Conservation (phyloP, 2,888 invertebrate species). For the Timema podura region DNA sequence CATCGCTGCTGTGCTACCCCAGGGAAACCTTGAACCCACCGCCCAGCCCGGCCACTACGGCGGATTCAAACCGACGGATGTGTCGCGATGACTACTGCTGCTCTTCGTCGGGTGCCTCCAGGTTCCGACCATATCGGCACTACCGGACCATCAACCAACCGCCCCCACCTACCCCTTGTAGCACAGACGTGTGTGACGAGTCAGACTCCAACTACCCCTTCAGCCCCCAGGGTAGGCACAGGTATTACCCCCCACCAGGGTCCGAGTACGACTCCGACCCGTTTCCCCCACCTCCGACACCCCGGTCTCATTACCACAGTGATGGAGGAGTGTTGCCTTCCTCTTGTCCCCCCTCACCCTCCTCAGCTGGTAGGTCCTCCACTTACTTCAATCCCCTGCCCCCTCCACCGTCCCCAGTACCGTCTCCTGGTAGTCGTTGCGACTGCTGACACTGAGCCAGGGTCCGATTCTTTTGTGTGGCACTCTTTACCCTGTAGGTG, state of each 20-base stretch:
- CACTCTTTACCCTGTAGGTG: too few species aligned
- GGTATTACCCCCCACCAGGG: slow-evolving; percentile 38
- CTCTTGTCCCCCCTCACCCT: slow-evolving; percentile 58
- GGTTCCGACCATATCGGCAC: slow-evolving; percentile 71
- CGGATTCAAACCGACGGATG: slow-evolving; percentile 48
- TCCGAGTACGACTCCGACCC: slow-evolving; percentile 63
- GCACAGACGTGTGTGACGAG: slow-evolving; percentile 90
- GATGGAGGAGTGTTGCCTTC: slow-evolving; percentile 56
- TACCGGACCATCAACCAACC: slow-evolving; percentile 75
- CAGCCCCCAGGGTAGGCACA: slow-evolving; percentile 36
- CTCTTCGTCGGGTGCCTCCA: slow-evolving; percentile 52
- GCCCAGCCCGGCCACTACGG: slow-evolving; percentile 81
- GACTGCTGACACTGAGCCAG: slow-evolving; percentile 28
- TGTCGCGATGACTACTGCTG: slow-evolving; percentile 35
- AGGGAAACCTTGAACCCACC: slow-evolving; percentile 85
- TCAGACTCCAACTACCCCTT: slow-evolving; percentile 69
- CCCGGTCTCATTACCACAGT: slow-evolving; percentile 69
- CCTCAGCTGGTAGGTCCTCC: slow-evolving; percentile 62
- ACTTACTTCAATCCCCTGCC: slow-evolving; percentile 76
- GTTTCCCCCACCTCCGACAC: slow-evolving; percentile 72
- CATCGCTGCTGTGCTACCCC: slow-evolving; percentile 60
- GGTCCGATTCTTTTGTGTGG: too few species aligned
- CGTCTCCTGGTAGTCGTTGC: slow-evolving; percentile 38
- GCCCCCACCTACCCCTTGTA: slow-evolving; percentile 92
- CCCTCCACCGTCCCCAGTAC: slow-evolving; percentile 83